Evolutionary conservation across 2,113 vertebrate genomes (phyloP).

Genomic region (Dipodomys stephensi): DNA sequence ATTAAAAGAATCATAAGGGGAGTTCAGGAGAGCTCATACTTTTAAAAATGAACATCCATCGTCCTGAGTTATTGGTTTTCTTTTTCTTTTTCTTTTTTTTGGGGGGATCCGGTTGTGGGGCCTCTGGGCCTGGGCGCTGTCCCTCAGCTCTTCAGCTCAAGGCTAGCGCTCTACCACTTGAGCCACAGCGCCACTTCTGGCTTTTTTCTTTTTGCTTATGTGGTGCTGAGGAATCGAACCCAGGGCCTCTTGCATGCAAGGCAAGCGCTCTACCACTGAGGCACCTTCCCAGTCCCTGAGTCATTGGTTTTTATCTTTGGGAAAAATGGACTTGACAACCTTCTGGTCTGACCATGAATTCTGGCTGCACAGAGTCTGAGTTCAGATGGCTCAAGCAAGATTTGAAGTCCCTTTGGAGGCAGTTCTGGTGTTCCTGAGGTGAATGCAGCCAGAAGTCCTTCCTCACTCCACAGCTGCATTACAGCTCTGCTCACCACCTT

Average conservation of each 20-base stretch:
- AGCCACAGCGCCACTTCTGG: no score
- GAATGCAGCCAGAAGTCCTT: background rate
- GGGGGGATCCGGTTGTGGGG: background rate
- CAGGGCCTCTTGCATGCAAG: no score
- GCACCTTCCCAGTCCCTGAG: background rate
- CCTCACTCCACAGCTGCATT: background rate
- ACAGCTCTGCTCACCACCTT: background rate
- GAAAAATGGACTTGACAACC: background rate
- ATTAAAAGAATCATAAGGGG: background rate
- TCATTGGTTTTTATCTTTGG: background rate
- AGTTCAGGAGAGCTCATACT: background rate
- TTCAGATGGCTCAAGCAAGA: background rate
- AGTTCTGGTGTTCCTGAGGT: background rate
- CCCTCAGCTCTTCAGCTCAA: no score
- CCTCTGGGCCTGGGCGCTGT: background rate
- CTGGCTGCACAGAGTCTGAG: background rate
- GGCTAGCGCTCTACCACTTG: no score
- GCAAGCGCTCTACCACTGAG: no score
- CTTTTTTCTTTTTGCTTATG: no score
- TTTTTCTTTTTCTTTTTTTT: no score
- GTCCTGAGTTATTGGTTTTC: background rate
- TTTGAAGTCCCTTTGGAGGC: background rate
- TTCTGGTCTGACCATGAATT: background rate
- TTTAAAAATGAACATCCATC: conserved; percentile 14
- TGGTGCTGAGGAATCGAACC: no score